Conservation (phyloP, 37 sponge, comb jelly and placozoan species). For the Crambe crambe region DNA sequence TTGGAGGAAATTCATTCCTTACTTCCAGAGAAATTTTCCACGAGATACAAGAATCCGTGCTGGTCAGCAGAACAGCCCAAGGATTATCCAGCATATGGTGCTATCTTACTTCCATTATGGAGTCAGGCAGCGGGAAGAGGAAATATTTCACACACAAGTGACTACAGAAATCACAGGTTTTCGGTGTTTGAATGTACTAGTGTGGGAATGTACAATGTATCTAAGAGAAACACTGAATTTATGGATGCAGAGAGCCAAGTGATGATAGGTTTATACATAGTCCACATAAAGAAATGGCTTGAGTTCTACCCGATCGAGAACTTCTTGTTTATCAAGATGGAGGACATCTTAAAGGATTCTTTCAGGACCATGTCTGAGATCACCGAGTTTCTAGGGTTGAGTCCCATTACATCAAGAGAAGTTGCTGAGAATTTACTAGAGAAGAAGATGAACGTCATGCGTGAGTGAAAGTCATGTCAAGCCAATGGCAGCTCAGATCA, state of each 20-base stretch:
- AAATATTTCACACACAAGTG: slow-evolving; percentile 9
- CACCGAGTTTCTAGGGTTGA: slow-evolving; percentile 31
- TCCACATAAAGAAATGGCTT: slow-evolving; percentile 44
- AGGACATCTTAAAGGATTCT: slow-evolving; percentile 21
- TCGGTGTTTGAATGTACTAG: slow-evolving; percentile 37
- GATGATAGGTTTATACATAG: slow-evolving; percentile 15
- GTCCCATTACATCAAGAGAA: neutral
- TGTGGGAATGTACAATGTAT: neutral
- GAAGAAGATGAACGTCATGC: too few relatives aligned
- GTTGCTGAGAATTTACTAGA: neutral
- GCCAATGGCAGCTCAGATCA: slow-evolving; percentile 12
- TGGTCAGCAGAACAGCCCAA: slow-evolving; percentile 8
- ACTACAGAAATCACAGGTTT: neutral
- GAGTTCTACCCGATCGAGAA: slow-evolving; percentile 37
- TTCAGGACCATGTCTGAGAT: slow-evolving; percentile 7
- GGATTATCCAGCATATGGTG: neutral
- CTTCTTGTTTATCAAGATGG: slow-evolving; percentile 49
- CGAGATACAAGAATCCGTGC: slow-evolving; percentile 24
- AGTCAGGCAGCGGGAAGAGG: too few relatives aligned
- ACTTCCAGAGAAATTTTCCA: slow-evolving; percentile 4
- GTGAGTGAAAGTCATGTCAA: too few relatives aligned
- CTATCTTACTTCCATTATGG: neutral
- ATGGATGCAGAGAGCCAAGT: neutral
- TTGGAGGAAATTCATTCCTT: slow-evolving; percentile 4
- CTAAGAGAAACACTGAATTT: neutral